phyloP scores from a whole-genome alignment of 1,140 invertebrate species.

The Pogonomyrmex californicus region DNA sequence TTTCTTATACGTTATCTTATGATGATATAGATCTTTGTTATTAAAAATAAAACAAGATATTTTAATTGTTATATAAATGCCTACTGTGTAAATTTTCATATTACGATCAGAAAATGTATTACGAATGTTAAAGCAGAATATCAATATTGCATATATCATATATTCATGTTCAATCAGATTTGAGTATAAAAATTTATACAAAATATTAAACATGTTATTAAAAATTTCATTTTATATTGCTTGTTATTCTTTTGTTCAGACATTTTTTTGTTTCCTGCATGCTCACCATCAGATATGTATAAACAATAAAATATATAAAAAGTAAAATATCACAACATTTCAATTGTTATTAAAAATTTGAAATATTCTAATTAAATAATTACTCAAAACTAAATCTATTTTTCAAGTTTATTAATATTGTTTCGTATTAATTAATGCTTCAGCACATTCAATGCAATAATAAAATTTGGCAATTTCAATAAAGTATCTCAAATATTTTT shows the following conservation, averaged over 20 bases:
- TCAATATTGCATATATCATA: neutral
- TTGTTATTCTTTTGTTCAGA: neutral
- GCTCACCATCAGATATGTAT: neutral
- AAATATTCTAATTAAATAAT: neutral
- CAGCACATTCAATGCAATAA: neutral
- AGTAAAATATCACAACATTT: neutral
- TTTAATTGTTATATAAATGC: neutral
- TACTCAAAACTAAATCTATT: neutral
- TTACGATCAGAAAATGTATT: neutral
- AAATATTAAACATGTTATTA: too few relatives aligned
- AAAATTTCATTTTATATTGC: constrained; percentile 1
- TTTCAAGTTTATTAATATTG: neutral
- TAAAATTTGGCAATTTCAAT: neutral
- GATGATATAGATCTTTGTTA: neutral
- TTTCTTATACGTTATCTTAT: neutral
- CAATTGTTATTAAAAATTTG: neutral
- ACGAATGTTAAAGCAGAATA: neutral
- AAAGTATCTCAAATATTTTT: neutral
- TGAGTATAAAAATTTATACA: neutral
- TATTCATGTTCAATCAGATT: neutral
- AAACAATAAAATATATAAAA: neutral
- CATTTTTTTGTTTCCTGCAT: too few relatives aligned
- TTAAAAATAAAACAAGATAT: neutral
- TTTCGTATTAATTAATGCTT: neutral
- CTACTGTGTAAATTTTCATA: neutral